Evolutionary conservation across 2,888 invertebrate genomes (phyloP).

Genomic region (Cataglyphis albicans): DNA sequence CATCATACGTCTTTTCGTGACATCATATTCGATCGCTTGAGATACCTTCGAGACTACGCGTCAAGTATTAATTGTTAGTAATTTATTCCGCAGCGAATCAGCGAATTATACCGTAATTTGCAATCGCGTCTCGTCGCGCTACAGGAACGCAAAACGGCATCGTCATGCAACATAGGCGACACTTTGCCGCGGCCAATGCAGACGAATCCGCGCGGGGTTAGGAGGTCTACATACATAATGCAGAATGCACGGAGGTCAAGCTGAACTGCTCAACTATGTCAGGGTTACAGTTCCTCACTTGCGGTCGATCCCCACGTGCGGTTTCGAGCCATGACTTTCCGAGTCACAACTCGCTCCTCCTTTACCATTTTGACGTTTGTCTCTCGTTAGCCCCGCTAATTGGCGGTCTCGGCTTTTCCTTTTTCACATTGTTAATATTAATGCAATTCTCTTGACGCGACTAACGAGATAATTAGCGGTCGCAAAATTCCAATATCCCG

Average conservation of each 20-base stretch:
- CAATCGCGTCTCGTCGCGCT: conserved; percentile 24
- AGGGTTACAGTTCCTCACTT: conserved; percentile 78
- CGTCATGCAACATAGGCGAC: conserved; percentile 39
- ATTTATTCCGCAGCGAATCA: conserved; percentile 16
- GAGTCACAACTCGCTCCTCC: conserved; percentile 30
- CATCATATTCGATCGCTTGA: background rate
- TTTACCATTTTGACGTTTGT: conserved; percentile 49
- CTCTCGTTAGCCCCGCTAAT: conserved; percentile 78
- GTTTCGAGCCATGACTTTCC: conserved; percentile 53
- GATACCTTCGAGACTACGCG: background rate
- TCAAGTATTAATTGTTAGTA: background rate
- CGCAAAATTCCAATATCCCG: background rate
- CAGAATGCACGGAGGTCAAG: conserved; percentile 74
- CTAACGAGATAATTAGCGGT: conserved; percentile 75
- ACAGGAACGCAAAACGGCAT: conserved; percentile 33
- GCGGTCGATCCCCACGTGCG: conserved; percentile 68
- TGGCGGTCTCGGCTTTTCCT: conserved; percentile 66
- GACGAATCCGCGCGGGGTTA: conserved; percentile 70
- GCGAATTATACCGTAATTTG: conserved; percentile 15
- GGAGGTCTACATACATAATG: conserved; percentile 82
- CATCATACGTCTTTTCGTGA: too few species aligned
- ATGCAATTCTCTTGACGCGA: conserved; percentile 55
- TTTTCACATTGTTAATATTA: conserved; percentile 71
- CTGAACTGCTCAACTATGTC: conserved; percentile 81
- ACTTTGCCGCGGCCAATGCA: conserved; percentile 50